Evolutionary conservation across 2,113 vertebrate species (phyloP).

Genomic region (Lathamus discolor): DNA sequence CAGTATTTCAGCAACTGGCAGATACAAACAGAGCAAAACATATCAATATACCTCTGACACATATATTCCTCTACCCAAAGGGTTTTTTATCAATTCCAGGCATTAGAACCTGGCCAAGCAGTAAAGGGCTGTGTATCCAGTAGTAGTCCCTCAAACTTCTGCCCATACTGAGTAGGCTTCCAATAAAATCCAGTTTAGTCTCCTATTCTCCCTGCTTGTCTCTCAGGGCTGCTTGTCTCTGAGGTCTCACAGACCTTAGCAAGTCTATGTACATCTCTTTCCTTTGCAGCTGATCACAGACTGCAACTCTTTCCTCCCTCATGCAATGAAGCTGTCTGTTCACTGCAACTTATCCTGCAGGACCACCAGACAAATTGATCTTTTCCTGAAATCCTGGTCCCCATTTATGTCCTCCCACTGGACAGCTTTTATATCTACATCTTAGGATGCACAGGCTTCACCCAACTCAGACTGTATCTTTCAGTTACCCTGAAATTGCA

Average conservation of each 20-base stretch:
- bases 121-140: not conserved
- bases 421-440: not conserved
- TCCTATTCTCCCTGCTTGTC: not conserved
- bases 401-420: not conserved
- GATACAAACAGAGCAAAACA: not conserved
- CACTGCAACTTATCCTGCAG: not conserved
- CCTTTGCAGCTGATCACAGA: not conserved
- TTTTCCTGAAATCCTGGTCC: not conserved
- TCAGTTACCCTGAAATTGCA: not conserved
- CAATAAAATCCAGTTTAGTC: not conserved
- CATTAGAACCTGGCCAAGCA: not conserved
- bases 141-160: not conserved
- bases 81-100: fast-evolving
- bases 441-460: not conserved
- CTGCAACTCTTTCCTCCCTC: not conserved
- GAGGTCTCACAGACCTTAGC: not conserved
- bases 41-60: not conserved
- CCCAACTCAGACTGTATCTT: not conserved
- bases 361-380: not conserved
- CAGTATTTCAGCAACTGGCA: not conserved
- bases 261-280: not conserved
- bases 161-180: not conserved
- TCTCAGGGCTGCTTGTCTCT: not conserved
- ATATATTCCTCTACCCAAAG: not conserved
- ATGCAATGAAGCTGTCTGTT: not conserved